These are phyloP conservation scores for Eurytoma californica DNA, from an alignment of 2,888 invertebrate species.

Conservation along the genomic window DNA sequence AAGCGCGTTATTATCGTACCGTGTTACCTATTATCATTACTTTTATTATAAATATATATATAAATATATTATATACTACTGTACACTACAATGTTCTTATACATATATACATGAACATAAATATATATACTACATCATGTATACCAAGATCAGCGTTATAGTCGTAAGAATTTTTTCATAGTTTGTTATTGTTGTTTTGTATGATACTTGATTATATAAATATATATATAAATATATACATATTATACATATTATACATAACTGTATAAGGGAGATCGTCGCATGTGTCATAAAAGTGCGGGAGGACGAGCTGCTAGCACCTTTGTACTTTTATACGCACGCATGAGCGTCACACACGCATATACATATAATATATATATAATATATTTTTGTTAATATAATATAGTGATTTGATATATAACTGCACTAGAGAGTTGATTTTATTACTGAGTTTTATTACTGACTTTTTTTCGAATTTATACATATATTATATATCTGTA, in stretches of 20 bases:
- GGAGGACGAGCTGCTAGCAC: constrained; percentile 56
- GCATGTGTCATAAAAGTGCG: constrained; percentile 58
- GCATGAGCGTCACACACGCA: constrained; percentile 54
- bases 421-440: constrained; percentile 57
- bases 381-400: constrained; percentile 58
- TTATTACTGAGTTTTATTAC: constrained; percentile 56
- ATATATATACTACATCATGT: constrained; percentile 57
- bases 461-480: constrained; percentile 45
- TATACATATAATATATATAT: constrained; percentile 53
- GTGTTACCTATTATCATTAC: constrained; percentile 55
- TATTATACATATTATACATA: constrained; percentile 58
- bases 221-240: constrained; percentile 43
- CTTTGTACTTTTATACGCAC: constrained; percentile 58
- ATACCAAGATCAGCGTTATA: constrained; percentile 61
- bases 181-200: constrained; percentile 74
- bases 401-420: constrained; percentile 57
- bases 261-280: constrained; percentile 52
- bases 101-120: constrained; percentile 53
- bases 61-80: constrained; percentile 52
- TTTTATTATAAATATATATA: constrained; percentile 59
- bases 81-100: constrained; percentile 57
- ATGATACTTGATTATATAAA: constrained; percentile 67
- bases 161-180: constrained; percentile 70
- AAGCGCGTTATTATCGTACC: constrained; percentile 52
- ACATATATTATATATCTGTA: constrained; percentile 38